These are phyloP conservation scores for Struthidea cinerea DNA, from an alignment of 2,113 vertebrate species.

Conservation along the genomic window DNA sequence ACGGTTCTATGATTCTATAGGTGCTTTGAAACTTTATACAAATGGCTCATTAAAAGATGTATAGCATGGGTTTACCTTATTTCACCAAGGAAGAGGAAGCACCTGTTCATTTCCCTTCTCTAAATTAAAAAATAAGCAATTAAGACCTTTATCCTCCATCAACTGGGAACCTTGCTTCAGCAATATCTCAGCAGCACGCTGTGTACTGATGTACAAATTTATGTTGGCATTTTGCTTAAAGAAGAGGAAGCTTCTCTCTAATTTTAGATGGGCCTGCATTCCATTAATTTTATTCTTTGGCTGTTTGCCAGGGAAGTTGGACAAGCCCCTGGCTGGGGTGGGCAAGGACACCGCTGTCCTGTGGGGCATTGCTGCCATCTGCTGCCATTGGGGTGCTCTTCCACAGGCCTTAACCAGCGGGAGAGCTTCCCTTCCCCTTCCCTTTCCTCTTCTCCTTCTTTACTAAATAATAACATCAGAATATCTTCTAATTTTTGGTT, in stretches of 20 bases:
- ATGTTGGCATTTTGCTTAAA: not conserved
- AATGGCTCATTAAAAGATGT: not conserved
- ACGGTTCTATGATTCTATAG: not conserved
- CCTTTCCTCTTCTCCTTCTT: not conserved
- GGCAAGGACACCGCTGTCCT: not conserved
- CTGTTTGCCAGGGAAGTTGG: not conserved
- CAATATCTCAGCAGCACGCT: not conserved
- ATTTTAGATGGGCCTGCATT: not conserved
- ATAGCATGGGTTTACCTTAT: not conserved
- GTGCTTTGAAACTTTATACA: not conserved
- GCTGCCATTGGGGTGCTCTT: not conserved
- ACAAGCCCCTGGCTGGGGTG: not conserved
- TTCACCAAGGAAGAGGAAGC: not conserved
- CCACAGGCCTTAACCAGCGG: rapidly evolving
- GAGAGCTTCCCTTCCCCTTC: too few relatives aligned
- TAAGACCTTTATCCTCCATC: not conserved
- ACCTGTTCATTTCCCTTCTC: not conserved
- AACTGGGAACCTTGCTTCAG: not conserved
- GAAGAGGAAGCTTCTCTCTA: not conserved
- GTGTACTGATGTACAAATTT: not conserved
- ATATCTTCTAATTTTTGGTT: not conserved
- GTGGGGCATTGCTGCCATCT: constrained; percentile 11
- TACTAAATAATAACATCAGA: not conserved
- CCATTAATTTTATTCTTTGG: not conserved
- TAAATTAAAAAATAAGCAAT: not conserved